Conservation (phyloP, 2,797 vertebrate genomes). For the Microctenopoma lineatum region DNA sequence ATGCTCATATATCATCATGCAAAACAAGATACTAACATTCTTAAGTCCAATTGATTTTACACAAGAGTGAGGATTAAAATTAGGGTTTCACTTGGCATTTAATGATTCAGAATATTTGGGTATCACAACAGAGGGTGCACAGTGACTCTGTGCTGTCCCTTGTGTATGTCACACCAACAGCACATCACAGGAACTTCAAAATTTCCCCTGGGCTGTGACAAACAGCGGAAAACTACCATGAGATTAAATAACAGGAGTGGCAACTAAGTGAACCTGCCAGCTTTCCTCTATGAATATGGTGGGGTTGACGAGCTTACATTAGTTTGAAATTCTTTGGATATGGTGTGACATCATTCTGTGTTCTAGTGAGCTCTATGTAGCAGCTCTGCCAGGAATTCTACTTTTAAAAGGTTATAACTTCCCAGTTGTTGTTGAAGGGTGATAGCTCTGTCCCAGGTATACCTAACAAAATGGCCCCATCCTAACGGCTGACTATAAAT, state of each 20-base stretch:
- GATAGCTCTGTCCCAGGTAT: no score
- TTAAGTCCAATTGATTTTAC: no score
- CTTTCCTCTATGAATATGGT: no score
- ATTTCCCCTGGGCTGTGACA: conserved; percentile 1
- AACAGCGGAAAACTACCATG: conserved; percentile 18
- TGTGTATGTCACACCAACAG: conserved; percentile 17
- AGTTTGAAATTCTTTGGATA: background rate
- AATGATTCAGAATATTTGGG: background rate
- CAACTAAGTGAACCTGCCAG: background rate
- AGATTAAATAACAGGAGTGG: conserved; percentile 12
- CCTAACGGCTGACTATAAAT: background rate
- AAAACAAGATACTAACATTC: no score
- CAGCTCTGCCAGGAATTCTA: no score
- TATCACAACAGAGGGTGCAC: background rate
- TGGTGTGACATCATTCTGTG: no score
- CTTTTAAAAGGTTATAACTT: no score
- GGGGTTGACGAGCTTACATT: background rate
- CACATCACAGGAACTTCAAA: conserved; percentile 12
- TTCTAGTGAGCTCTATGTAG: no score
- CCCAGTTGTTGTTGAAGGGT: no score
- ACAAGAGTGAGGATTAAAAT: background rate
- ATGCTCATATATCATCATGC: conserved; percentile 4
- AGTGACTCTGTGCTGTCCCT: conserved; percentile 9
- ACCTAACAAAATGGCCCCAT: background rate
- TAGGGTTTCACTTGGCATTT: background rate